Evolutionary conservation across 2,113 vertebrate species (phyloP).

Genomic region (Peromyscus maniculatus): DNA sequence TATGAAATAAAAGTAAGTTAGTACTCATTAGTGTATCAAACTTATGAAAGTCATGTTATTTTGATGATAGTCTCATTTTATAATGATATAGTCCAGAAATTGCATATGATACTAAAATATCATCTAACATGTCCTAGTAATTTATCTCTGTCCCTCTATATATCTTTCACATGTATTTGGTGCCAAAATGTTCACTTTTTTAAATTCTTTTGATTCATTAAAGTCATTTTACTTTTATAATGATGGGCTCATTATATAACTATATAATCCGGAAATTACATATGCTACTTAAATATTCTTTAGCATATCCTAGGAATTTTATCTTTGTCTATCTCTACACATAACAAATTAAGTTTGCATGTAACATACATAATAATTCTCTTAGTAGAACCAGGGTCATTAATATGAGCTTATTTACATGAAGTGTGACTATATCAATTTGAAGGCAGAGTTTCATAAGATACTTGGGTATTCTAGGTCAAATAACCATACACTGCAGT

Average conservation of each 20-base stretch:
- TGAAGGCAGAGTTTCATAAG: slow-evolving; percentile 22
- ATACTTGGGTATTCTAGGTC: background rate
- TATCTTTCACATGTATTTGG: background rate
- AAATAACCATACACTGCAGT: background rate
- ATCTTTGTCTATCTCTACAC: background rate
- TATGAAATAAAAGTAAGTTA: slow-evolving; percentile 29
- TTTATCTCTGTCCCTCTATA: background rate
- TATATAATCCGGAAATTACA: background rate
- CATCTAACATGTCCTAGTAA: background rate
- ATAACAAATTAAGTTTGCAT: background rate
- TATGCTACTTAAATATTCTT: background rate
- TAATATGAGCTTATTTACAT: background rate
- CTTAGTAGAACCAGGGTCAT: slow-evolving; percentile 12
- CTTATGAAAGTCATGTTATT: background rate
- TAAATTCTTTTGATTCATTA: background rate
- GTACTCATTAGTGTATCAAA: background rate
- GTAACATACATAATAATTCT: background rate
- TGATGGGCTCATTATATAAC: background rate
- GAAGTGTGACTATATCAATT: background rate
- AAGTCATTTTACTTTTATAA: background rate
- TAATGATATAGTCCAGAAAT: background rate
- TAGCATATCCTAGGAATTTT: background rate
- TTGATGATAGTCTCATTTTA: background rate
- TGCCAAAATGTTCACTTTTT: background rate
- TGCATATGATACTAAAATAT: background rate